phyloP scores from a whole-genome alignment of 2,888 invertebrate genomes.

The Portevinia maculata region DNA sequence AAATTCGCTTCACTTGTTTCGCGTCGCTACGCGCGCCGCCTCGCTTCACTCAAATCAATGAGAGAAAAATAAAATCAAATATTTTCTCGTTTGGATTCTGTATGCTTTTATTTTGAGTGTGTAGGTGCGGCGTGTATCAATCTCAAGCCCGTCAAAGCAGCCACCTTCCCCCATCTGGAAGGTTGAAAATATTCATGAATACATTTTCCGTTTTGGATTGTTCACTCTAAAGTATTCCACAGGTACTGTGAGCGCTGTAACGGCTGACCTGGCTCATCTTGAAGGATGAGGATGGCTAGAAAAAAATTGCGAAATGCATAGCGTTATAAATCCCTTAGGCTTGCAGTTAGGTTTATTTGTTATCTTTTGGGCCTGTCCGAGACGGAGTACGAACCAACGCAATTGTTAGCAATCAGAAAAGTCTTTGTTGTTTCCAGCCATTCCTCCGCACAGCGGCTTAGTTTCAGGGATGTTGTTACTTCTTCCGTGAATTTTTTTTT shows the following conservation, averaged over 20 bases:
- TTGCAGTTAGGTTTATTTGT: conserved; percentile 24
- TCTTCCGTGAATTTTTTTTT: conserved; percentile 19
- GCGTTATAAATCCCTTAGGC: conserved; percentile 26
- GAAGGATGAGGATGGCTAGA: conserved; percentile 10
- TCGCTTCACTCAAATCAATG: too few species aligned
- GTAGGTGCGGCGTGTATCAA: conserved; percentile 7
- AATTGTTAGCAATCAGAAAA: conserved; percentile 66
- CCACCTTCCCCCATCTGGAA: conserved; percentile 5
- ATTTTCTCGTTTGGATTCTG: conserved; percentile 5
- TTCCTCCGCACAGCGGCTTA: conserved; percentile 30
- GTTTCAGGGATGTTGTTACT: conserved; percentile 58
- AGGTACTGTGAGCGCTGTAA: conserved; percentile 23
- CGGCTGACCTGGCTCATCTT: conserved; percentile 20
- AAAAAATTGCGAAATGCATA: conserved; percentile 2
- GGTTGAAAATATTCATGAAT: conserved; percentile 45
- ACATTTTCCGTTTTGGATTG: conserved; percentile 63
- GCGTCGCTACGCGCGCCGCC: too few species aligned
- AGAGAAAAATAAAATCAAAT: conserved; percentile 61
- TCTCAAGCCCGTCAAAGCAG: neutral
- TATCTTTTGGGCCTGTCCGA: conserved; percentile 20
- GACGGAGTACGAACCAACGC: conserved; percentile 55
- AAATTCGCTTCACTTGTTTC: conserved; percentile 61
- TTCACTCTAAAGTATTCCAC: conserved; percentile 23
- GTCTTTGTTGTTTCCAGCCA: conserved; percentile 59
- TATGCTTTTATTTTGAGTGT: neutral